Percentiles rank a stretch among this genome's conserved stretches.
Evolutionary conservation across 2,113 vertebrate species (phyloP).

Genomic region (Herpailurus yagouaroundi): DNA sequence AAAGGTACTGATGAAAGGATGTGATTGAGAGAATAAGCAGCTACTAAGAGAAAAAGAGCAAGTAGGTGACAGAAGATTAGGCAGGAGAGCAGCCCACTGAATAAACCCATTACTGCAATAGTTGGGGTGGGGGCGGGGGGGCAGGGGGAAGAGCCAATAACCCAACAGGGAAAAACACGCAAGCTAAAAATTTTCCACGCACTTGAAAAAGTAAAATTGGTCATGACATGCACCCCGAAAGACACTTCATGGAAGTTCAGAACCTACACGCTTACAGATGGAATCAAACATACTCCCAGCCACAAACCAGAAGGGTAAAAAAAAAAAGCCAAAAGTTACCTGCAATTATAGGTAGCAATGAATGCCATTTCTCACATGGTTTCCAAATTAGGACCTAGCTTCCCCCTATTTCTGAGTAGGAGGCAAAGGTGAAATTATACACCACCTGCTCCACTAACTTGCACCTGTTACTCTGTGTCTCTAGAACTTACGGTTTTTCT

Average conservation of each 20-base stretch:
- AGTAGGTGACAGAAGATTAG: background rate
- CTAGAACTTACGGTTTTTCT: constrained; percentile 33
- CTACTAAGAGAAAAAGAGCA: background rate
- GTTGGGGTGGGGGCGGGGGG: too few relatives aligned
- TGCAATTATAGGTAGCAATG: background rate
- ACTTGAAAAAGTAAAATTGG: constrained; percentile 37
- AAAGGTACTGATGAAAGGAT: background rate
- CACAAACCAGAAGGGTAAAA: background rate
- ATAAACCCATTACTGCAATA: background rate
- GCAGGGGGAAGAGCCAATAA: background rate
- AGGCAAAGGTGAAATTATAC: constrained; percentile 36
- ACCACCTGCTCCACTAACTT: constrained; percentile 28
- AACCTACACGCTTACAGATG: background rate
- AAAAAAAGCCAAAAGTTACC: constrained; percentile 3
- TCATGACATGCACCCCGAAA: background rate
- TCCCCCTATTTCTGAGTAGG: background rate
- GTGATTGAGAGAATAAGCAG: background rate
- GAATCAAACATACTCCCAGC: background rate
- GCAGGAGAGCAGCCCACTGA: background rate
- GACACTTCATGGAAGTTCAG: background rate
- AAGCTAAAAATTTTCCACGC: background rate
- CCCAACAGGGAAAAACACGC: background rate
- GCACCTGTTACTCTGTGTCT: constrained; percentile 52
- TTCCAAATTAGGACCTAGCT: background rate
- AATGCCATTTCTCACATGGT: background rate